Base-by-base conservation (phyloP, 2,888 invertebrate genomes). In the Melinaea menophilus region DNA sequence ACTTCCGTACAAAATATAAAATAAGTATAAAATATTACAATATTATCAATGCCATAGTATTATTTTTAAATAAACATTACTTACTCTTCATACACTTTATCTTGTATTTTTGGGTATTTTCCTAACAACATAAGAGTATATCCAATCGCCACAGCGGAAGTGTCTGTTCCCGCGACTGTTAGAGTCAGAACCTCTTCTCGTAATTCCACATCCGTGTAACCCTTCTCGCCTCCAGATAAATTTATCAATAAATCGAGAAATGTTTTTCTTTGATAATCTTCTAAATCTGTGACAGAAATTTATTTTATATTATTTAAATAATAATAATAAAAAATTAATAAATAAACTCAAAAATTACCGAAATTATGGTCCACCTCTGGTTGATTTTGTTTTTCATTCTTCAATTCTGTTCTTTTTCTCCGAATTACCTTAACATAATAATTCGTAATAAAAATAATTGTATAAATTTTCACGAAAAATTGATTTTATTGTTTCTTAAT, bases 121-220 rank as follows among this genome's bases (percentile, higher is more conserved):
- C 81, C 88, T 31, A 92, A 70, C 58, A 92, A 75, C 70, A 83
- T 81, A 55, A 92, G 69, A 0, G 88, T 85, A 70, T 83, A 91
- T 0, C 91, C 86, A 7, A 85, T 76, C 2, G 83, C 81, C 0
- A 87, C 83, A 0, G 92, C 89, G 1, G 91, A 88, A 0, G 92
- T 92, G 59, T 92, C 90, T 5, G 91, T 90, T 41, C 92, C 93
- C 31, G 93, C 93, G 12, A 92, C 76, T 61, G 91, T 86, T 63
- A 93, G 82, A 0, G 92, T 92, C 59, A 92, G 79, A 0, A 93
- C 86, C 79, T 93, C 93, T 70, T 93, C 92, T 62, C 92, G 79
- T 2, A 93, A 70, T 69, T 93, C 92, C 46, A 83, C 71, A 68
- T 92, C 84, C 0, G 86, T 91, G 48, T 92, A 92, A 33, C 91